Conservation (phyloP, 1,140 invertebrate genomes). For the Drosophila carrolli region DNA sequence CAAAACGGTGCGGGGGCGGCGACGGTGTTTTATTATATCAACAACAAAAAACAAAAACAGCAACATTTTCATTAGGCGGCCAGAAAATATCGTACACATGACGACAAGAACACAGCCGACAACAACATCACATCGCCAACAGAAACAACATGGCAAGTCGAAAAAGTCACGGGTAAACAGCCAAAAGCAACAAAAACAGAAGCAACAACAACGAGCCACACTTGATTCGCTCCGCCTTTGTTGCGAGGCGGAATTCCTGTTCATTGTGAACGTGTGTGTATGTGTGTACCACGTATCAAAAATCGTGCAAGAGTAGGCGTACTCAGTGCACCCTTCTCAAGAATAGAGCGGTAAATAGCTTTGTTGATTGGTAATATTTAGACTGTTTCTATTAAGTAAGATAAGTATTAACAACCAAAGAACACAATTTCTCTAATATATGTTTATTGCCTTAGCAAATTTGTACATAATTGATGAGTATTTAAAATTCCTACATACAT, state of each 20-base stretch:
- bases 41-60: slow-evolving; percentile 85
- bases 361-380: too few relatives aligned
- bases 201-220: slow-evolving; percentile 32
- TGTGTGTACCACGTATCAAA: slow-evolving; percentile 1
- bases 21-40: slow-evolving; percentile 68
- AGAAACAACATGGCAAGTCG: slow-evolving; percentile 31
- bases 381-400: too few relatives aligned
- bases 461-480: too few relatives aligned
- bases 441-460: too few relatives aligned
- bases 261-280: slow-evolving; percentile 24
- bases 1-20: slow-evolving; percentile 40
- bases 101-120: slow-evolving; percentile 55
- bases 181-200: slow-evolving; percentile 47
- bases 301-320: neutral
- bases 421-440: too few relatives aligned
- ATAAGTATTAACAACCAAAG: too few relatives aligned
- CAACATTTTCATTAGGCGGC: slow-evolving; percentile 84
- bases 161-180: slow-evolving; percentile 35
- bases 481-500: too few relatives aligned
- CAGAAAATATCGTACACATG: slow-evolving; percentile 75
- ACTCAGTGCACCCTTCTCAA: slow-evolving; percentile 18
- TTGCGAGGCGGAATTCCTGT: slow-evolving; percentile 43
- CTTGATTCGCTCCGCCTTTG: slow-evolving; percentile 47
- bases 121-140: slow-evolving; percentile 28
- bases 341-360: too few relatives aligned